Evolutionary conservation across 2,888 invertebrate genomes (phyloP).

Genomic region (Buathra laborator): DNA sequence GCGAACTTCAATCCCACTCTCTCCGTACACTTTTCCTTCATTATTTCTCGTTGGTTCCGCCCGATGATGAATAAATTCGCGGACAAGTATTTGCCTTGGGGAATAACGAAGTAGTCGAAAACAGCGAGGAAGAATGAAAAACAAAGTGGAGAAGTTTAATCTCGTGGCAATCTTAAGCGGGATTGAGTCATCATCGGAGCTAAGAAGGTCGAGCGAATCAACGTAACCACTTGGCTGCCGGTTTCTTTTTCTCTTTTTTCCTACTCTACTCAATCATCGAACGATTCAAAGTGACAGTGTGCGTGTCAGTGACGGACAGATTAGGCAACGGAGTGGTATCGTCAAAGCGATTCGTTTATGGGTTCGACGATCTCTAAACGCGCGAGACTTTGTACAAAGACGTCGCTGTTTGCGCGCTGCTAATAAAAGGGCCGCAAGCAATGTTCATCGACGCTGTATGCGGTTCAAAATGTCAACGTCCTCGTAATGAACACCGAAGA

Average conservation of each 20-base stretch:
- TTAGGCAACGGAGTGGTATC: constrained; percentile 22
- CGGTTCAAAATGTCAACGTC: too few species aligned
- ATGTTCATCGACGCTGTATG: too few species aligned
- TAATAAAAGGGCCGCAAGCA: constrained; percentile 6
- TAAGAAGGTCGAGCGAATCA: constrained; percentile 13
- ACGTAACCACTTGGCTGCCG: neutral
- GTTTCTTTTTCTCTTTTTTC: neutral
- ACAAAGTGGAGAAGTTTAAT: constrained; percentile 39
- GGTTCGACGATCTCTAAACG: constrained; percentile 43
- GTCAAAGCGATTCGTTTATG: constrained; percentile 29
- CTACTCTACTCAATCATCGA: constrained; percentile 6
- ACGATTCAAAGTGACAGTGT: neutral
- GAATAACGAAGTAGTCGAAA: neutral
- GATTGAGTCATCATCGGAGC: constrained; percentile 38
- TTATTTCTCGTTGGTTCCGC: constrained; percentile 12
- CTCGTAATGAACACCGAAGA: neutral
- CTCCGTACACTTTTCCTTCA: neutral
- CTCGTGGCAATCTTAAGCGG: constrained; percentile 29
- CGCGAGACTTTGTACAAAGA: constrained; percentile 32
- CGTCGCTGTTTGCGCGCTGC: neutral
- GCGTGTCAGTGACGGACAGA: neutral
- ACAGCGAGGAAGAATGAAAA: constrained; percentile 3
- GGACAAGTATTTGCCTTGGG: neutral
- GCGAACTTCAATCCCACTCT: neutral
- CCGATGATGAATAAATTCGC: constrained; percentile 36